Evolutionary conservation across 2,888 invertebrate genomes (phyloP).

Genomic region (Stenolophus ochropezus): DNA sequence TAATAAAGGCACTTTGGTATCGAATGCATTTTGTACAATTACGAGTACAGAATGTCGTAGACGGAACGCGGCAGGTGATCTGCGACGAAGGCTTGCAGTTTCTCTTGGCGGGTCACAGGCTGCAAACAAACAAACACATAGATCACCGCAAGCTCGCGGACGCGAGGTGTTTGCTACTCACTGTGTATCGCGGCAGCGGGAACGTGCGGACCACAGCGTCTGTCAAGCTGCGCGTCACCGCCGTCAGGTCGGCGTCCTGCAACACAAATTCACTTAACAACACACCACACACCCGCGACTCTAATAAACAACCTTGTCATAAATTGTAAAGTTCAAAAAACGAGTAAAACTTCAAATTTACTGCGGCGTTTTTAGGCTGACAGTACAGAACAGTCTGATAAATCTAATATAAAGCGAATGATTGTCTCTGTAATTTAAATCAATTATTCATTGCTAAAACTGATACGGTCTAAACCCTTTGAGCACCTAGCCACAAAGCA

Average conservation of each 20-base stretch:
- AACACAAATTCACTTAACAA: conserved; percentile 60
- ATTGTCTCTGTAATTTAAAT: conserved; percentile 17
- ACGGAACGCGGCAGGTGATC: conserved; percentile 88
- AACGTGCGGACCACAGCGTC: conserved; percentile 88
- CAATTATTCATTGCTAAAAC: not conserved
- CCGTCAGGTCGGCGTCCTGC: conserved; percentile 85
- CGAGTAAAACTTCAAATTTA: not conserved
- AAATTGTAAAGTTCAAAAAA: conserved; percentile 15
- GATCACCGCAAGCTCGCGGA: conserved; percentile 22
- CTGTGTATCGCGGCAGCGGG: conserved; percentile 87
- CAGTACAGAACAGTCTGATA: not conserved
- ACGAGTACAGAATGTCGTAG: conserved; percentile 84
- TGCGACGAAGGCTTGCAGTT: conserved; percentile 86
- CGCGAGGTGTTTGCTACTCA: conserved; percentile 30
- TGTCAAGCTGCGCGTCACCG: conserved; percentile 84
- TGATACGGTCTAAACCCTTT: conserved; percentile 8
- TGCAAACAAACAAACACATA: conserved; percentile 44
- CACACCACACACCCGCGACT: not conserved
- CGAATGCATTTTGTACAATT: conserved; percentile 59
- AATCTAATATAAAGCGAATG: not conserved
- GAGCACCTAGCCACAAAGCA: conserved; percentile 1
- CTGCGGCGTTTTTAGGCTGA: conserved; percentile 1
- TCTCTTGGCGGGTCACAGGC: conserved; percentile 86
- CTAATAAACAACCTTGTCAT: conserved; percentile 7
- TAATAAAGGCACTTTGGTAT: conserved; percentile 50